Conservation (phyloP, 2,797 vertebrate species). For the Myoxocephalus aenaeus region DNA sequence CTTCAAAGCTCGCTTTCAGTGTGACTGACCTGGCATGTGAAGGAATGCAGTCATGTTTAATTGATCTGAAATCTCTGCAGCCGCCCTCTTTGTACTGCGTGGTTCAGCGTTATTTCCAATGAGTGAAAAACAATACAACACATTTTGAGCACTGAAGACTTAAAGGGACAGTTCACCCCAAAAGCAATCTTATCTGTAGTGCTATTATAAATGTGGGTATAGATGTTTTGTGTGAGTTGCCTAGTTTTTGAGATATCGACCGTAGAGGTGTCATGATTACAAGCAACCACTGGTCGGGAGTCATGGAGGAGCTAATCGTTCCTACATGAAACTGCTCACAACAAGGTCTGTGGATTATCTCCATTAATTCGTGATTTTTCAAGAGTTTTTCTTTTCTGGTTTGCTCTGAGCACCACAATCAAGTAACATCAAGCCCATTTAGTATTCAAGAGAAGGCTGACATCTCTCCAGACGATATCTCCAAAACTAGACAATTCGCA, state of each 20-base stretch:
- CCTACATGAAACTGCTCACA: no score
- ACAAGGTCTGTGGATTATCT: no score
- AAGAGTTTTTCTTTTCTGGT: neutral
- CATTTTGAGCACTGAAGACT: neutral
- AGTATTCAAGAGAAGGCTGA: neutral
- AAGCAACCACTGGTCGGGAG: no score
- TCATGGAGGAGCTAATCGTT: no score
- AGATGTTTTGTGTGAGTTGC: neutral
- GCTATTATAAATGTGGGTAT: neutral
- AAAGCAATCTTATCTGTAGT: neutral
- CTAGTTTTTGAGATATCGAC: no score
- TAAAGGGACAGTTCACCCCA: neutral
- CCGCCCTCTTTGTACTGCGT: constrained; percentile 2
- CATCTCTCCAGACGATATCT: neutral
- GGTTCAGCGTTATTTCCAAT: constrained; percentile 49
- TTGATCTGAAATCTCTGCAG: constrained; percentile 60
- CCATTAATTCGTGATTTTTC: no score
- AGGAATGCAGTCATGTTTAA: constrained; percentile 66
- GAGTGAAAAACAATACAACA: neutral
- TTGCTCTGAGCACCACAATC: no score
- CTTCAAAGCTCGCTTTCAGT: constrained; percentile 9
- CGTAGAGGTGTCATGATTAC: no score
- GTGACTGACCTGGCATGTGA: constrained; percentile 34
- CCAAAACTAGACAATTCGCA: neutral
- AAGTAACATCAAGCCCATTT: neutral